Base-by-base conservation (phyloP, 1,140 invertebrate species). In the Neuroterus valhalla region DNA sequence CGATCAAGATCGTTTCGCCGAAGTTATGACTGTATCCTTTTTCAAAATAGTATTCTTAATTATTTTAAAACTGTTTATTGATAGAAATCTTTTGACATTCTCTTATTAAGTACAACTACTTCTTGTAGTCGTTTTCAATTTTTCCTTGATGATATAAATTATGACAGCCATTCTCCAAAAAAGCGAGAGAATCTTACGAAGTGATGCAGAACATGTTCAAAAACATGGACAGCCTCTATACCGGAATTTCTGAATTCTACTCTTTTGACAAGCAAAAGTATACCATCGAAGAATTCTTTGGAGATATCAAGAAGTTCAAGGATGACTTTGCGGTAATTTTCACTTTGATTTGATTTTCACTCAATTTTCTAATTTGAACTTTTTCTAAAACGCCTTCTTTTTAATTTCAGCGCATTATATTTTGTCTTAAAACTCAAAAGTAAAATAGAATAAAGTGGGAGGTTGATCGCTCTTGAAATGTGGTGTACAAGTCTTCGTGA, bases 251-350 rank as follows among this genome's bases (percentile, higher is more conserved):
- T 0, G 97, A 98, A 85, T 99, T 96, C 88, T 99, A 94, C 88
- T 93, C 94, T 2, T 99, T 99, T 90, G 98, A 99, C 85, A 94
- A 95, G 15, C 94, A 94, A 77, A 99, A 99, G 87, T 99, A 99
- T 85, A 94, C 95, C 0, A 93, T 99, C 70, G 98, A 99, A 83
- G 98, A 99, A 86, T 99, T 99, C 91, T 99, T 99, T 88, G 92
- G 92, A 0, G 98, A 99, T 85, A 93, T 99, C 62, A 99, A 98
- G 90, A 95, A 93, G 1, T 99, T 99, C 86, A 98, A 98, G 87
- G 96, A 98, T 86, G 93, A 94, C 31, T 99, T 99, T 88, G 88
- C 93, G 82, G 96, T 97, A 89, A 93, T 92, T 91, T 62, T 43
- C 19, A 11, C 48, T 67, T 4, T 76, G 42, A 77, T 67, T 38